Percentiles rank a stretch among this genome's conserved stretches.
Conservation (phyloP, 2,888 invertebrate genomes). For the Cetonia aurata region DNA sequence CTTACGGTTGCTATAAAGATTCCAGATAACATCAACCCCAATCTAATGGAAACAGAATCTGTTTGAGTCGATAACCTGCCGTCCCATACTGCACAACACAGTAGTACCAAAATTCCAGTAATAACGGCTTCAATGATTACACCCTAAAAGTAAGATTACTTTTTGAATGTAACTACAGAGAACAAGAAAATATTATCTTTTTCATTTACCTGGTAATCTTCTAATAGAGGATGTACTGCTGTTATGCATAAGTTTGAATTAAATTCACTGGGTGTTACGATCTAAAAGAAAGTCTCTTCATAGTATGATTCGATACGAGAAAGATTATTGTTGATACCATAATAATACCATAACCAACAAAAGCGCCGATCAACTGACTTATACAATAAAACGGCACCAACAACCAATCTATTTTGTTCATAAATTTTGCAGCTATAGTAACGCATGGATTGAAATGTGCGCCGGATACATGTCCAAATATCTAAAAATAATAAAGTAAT, state of each 20-base stretch:
- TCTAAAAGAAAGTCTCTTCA: slow-evolving; percentile 41
- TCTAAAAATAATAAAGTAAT: slow-evolving; percentile 63
- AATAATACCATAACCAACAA: slow-evolving; percentile 75
- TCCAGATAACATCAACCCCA: slow-evolving; percentile 46
- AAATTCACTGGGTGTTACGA: slow-evolving; percentile 63
- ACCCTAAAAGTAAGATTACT: slow-evolving; percentile 54
- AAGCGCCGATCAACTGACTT: slow-evolving; percentile 74
- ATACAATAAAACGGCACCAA: slow-evolving; percentile 70
- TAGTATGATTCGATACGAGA: neutral
- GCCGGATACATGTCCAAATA: slow-evolving; percentile 80
- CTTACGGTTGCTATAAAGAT: slow-evolving; percentile 42
- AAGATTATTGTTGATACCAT: slow-evolving; percentile 60
- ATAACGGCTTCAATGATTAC: slow-evolving; percentile 45
- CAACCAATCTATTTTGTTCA: slow-evolving; percentile 67
- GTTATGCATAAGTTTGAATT: slow-evolving; percentile 72
- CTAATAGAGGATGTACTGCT: slow-evolving; percentile 66
- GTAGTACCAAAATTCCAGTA: slow-evolving; percentile 42
- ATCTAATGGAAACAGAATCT: slow-evolving; percentile 47
- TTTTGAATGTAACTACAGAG: neutral
- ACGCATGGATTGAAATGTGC: slow-evolving; percentile 81
- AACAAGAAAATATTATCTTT: neutral
- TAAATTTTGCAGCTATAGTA: slow-evolving; percentile 73
- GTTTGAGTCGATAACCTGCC: slow-evolving; percentile 37
- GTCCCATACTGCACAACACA: slow-evolving; percentile 48
- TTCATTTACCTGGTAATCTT: slow-evolving; percentile 54